Evolutionary conservation across 2,888 invertebrate species (phyloP).

Genomic region (Siphlonurus alternatus): DNA sequence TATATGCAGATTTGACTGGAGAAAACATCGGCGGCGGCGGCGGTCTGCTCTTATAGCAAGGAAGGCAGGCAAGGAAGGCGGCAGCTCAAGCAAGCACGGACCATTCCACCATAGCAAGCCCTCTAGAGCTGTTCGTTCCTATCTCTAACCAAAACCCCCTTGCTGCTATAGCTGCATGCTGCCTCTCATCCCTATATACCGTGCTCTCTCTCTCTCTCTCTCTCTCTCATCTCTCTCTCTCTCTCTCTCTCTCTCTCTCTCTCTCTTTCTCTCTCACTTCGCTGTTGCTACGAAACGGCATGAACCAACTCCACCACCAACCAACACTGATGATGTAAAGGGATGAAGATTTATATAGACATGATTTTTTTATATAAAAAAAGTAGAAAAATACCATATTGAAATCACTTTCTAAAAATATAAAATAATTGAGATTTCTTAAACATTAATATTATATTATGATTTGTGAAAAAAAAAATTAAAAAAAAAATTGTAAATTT

Average conservation of each 20-base stretch:
- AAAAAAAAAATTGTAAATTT: too few relatives aligned
- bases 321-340: not conserved
- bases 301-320: too few relatives aligned
- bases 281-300: not conserved
- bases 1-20: not conserved
- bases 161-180: not conserved
- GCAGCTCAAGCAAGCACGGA: too few relatives aligned
- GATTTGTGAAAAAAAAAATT: too few relatives aligned
- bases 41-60: not conserved
- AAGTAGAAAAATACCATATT: not conserved
- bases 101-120: too few relatives aligned
- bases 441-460: too few relatives aligned
- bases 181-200: not conserved
- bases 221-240: not conserved
- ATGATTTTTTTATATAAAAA: not conserved
- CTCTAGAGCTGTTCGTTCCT: too few relatives aligned
- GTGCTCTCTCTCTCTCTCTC: not conserved
- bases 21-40: not conserved
- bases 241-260: not conserved
- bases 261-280: not conserved
- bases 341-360: not conserved
- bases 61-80: not conserved
- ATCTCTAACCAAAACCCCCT: too few relatives aligned
- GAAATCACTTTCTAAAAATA: not conserved
- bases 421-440: too few relatives aligned